A percentile compares a stretch with the other conserved stretches of the same genome.
phyloP scores from a whole-genome alignment of 2,888 invertebrate genomes.

The Meiosimyza decipiens region DNA sequence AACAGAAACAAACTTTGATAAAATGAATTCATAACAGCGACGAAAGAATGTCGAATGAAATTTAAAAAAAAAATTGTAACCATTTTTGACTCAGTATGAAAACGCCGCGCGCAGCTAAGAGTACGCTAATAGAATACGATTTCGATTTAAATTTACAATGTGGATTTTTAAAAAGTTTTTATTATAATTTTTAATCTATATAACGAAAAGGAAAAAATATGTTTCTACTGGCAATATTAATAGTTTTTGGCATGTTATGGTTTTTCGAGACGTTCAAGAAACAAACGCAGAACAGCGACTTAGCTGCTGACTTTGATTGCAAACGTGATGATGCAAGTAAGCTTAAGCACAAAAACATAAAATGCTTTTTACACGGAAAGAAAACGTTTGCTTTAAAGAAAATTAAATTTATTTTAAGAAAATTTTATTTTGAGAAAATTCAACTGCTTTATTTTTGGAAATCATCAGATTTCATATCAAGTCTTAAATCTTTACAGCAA shows the following conservation, averaged over 20 bases:
- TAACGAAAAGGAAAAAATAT: constrained; percentile 1
- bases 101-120: background rate
- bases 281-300: background rate
- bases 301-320: background rate
- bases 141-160: background rate
- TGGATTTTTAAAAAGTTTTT: background rate
- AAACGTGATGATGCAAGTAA: constrained; percentile 21
- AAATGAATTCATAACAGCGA: background rate
- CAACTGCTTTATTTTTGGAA: no score
- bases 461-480: background rate
- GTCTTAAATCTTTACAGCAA: no score
- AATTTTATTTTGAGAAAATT: background rate
- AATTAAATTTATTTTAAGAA: background rate
- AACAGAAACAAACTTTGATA: background rate
- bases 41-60: no score
- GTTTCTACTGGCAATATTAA: constrained; percentile 13
- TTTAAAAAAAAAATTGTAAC: background rate
- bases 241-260: constrained; percentile 20
- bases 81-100: constrained; percentile 8
- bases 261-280: background rate
- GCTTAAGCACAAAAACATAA: background rate
- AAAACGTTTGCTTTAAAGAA: background rate
- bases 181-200: background rate
- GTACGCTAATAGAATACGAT: background rate
- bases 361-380: no score